These are phyloP conservation scores for Notolepis coatsorum DNA, from an alignment of 2,797 vertebrate species.

Conservation along the genomic window DNA sequence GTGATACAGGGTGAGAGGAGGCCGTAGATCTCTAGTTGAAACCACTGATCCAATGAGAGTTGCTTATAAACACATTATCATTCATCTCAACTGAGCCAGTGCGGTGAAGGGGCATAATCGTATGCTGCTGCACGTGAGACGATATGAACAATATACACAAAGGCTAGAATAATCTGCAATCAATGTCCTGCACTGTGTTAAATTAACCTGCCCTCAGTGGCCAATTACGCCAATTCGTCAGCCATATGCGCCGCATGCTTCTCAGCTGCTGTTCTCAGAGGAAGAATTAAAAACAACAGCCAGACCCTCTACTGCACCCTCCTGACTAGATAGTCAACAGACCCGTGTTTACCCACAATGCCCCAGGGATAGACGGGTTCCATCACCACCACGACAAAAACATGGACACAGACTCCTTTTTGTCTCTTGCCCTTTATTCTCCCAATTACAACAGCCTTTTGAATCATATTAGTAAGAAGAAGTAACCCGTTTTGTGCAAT, in stretches of 20 bases:
- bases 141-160: not conserved
- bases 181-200: not conserved
- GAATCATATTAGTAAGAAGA: slow-evolving; percentile 44
- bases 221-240: slow-evolving; percentile 3
- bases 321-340: slow-evolving; percentile 18
- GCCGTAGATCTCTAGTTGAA: slow-evolving; percentile 2
- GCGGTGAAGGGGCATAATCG: not conserved
- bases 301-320: slow-evolving; percentile 17
- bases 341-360: slow-evolving; percentile 1
- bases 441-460: slow-evolving; percentile 14
- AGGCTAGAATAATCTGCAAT: not conserved
- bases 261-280: not conserved
- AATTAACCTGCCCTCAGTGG: not conserved
- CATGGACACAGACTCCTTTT: slow-evolving; percentile 17
- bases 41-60: slow-evolving; percentile 12
- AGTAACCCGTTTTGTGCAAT: slow-evolving; percentile 53
- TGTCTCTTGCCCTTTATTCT: slow-evolving; percentile 27
- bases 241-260: too few species aligned
- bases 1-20: not conserved
- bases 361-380: slow-evolving; percentile 38
- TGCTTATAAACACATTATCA: slow-evolving; percentile 12
- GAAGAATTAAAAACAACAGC: slow-evolving; percentile 9
- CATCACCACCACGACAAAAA: slow-evolving; percentile 2
- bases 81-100: not conserved
- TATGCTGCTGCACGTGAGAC: not conserved